Evolutionary conservation across 92 coral and sea anemone species (phyloP).

Genomic region (Heliopora coerulea): DNA sequence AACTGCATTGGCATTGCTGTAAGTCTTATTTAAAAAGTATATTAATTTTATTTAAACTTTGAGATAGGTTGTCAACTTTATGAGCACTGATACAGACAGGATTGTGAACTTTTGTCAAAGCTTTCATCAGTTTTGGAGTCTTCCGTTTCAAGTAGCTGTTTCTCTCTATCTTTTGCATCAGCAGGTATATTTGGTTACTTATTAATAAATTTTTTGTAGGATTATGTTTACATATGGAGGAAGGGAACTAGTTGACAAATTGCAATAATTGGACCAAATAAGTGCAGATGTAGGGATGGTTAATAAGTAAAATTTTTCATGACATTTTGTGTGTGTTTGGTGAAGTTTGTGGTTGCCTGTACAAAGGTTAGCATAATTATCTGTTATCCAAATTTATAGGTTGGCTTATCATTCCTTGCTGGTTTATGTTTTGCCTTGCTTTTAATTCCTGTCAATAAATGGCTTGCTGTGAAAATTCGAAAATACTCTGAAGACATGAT

Average conservation of each 20-base stretch:
- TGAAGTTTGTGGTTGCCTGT: background rate
- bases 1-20: background rate
- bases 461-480: slow-evolving; percentile 86
- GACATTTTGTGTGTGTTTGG: background rate
- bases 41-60: background rate
- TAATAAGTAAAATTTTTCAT: no score
- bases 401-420: slow-evolving; percentile 88
- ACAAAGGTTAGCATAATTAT: no score
- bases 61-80: slow-evolving; percentile 96
- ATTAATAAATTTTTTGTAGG: background rate
- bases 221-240: no score
- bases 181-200: slow-evolving; percentile 55
- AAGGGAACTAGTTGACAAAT: no score
- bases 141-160: slow-evolving; percentile 90
- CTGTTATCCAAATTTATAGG: slow-evolving; percentile 47
- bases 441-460: slow-evolving; percentile 82
- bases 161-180: slow-evolving; percentile 82
- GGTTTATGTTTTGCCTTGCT: slow-evolving; percentile 87
- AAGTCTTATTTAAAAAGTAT: background rate
- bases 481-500: slow-evolving; percentile 84
- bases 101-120: slow-evolving; percentile 91
- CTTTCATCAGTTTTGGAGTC: slow-evolving; percentile 98
- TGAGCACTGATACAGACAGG: slow-evolving; percentile 98
- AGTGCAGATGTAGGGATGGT: no score
- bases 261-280: no score